These are phyloP conservation scores for Erebia aethiops DNA, from an alignment of 2,888 invertebrate species.

Conservation along the genomic window DNA sequence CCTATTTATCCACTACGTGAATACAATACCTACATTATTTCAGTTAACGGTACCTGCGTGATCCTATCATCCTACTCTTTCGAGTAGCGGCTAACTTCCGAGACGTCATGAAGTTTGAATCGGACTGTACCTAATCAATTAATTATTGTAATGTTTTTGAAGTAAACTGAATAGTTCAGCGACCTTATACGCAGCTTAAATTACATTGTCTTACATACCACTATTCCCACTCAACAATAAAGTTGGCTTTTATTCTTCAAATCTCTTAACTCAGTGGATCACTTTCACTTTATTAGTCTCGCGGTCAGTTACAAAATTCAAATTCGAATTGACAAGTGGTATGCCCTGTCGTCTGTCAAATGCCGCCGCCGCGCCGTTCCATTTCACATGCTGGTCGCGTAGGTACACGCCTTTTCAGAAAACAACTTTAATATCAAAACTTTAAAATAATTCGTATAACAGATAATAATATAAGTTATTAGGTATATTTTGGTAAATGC, in stretches of 20 bases:
- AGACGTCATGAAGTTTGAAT: no score
- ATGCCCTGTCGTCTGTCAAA: no score
- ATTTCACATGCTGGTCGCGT: constrained; percentile 50
- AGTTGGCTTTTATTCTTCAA: constrained; percentile 20
- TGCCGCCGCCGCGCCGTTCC: constrained; percentile 10
- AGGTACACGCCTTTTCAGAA: background rate
- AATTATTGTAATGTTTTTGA: no score
- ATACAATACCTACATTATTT: no score
- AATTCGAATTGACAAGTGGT: background rate
- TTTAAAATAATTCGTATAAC: background rate
- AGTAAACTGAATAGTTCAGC: background rate
- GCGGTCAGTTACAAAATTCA: constrained; percentile 9
- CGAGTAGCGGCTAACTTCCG: no score
- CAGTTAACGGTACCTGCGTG: no score
- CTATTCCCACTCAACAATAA: constrained; percentile 34
- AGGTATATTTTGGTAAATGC: no score
- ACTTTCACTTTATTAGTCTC: constrained; percentile 13
- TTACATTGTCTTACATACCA: constrained; percentile 23
- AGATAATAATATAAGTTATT: no score
- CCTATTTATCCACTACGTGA: no score
- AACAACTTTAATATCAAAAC: background rate
- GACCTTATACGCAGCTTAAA: background rate
- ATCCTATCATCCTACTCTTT: no score
- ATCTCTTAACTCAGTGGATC: background rate
- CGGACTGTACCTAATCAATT: no score